Evolutionary conservation across 1,140 invertebrate genomes (phyloP), one percentile per base, ranked within the genome.

Genomic region (Cydia fagiglandana): DNA sequence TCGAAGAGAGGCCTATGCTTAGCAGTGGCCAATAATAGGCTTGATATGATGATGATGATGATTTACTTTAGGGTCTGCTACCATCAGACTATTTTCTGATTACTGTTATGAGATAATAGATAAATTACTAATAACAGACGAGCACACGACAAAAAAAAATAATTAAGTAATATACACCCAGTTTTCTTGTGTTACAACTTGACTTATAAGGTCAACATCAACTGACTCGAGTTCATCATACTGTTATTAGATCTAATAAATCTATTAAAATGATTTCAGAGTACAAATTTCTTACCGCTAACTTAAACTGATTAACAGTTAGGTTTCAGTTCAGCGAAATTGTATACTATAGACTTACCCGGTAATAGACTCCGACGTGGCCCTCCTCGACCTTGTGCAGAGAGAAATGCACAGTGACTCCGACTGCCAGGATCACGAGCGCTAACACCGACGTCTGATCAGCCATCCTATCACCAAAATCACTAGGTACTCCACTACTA

Each of bases 311-410:
- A 38, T 38, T 6, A 38, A 38, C 34, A 38, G 0, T 41, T 41
- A 41, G 12, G 45, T 47, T 47, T 13, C 12, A 47, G 12, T 47
- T 47, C 45, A 47, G 45, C 10, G 15, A 47, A 13, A 15, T 15
- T 0, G 34, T 34, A 47, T 45, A 45, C 56, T 61, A 61, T 61
- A 24, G 20, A 94, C 94, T 95, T 94, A 97, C 97, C 80, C 97
- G 94, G 87, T 97, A 98, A 90, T 98, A 98, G 78, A 98, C 97
- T 50, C 97, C 97, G 76, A 98, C 96, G 95, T 98, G 96, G 75
- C 97, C 97, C 93, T 98, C 97, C 81, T 97, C 96, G 45, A 98
- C 95, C 91, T 96, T 96, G 85, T 98, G 97, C 20, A 98, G 92
- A 2, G 93, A 93, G 79, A 92, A 93, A 81, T 93, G 91, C 61